Base-by-base conservation (phyloP, 1,140 invertebrate genomes). In the Pissodes strobi region DNA sequence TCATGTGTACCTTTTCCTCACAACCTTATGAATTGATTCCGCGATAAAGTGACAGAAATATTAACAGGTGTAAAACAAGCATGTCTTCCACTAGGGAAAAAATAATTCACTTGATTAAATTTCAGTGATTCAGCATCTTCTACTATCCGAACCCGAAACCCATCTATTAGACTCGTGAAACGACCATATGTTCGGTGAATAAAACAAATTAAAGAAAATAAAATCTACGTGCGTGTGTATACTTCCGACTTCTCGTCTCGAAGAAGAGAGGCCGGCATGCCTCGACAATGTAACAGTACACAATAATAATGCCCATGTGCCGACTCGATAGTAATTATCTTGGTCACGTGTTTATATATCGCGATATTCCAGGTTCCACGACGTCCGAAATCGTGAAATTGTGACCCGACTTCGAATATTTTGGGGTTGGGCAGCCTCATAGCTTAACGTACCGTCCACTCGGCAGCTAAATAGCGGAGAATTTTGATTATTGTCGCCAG, bases 221-320 rank as follows among this genome's bases (percentile, higher is more conserved):
- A 58, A 45, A 25, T 45, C 18, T 46, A 13, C 43, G 56, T 59
- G 56, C 45, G 38, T 23, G 23, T 59, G 53, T 34, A 59, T 53
- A 39, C 56, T 59, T 59, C 56, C 56, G 56, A 46, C 56, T 48
- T 22, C 19, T 57, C 34, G 51, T 38, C 51, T 38, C 51, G 19
- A 39, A 53, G 38, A 59, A 59, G 43, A 59, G 22, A 22, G n/a
- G 8, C 15, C 34, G 37, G 30, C 13, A 13, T 59, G 56, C 45
- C 27, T 49, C 56, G 43, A 59, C 43, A 49, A 59, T 59, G 56
- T 59, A 59, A 59, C 56, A 59, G 56, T 59, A 59, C 56, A 59
- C 56, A 57, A 57, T 57, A 57, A 45, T 45, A 57, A 57, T 57
- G 34, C 53, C 53, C 53, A 57, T 59, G 41, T 45, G 46, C 45